Evolutionary conservation across 2,888 invertebrate genomes (phyloP).

Genomic region (Panopea generosa): DNA sequence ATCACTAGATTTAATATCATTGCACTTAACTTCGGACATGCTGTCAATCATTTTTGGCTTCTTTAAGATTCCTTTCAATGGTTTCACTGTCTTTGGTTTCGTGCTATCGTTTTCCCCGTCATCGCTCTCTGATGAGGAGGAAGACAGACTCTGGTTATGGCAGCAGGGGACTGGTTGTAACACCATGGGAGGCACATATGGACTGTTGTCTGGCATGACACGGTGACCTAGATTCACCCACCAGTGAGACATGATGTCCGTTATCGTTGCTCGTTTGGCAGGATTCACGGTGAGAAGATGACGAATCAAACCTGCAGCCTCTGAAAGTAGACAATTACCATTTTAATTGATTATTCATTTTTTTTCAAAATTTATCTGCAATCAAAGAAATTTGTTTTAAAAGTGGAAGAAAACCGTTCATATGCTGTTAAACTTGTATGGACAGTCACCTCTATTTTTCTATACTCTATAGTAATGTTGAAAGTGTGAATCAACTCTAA

Average conservation of each 20-base stretch:
- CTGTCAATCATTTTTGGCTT: slow-evolving; percentile 65
- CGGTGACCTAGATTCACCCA: slow-evolving; percentile 92
- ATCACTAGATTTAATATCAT: slow-evolving; percentile 26
- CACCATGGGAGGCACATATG: slow-evolving; percentile 69
- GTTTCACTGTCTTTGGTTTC: slow-evolving; percentile 61
- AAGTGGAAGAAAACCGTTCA: not conserved
- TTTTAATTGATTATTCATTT: no score
- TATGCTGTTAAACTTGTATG: no score
- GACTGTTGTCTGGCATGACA: slow-evolving; percentile 72
- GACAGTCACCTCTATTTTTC: no score
- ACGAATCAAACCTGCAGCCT: slow-evolving; percentile 96
- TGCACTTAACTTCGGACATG: slow-evolving; percentile 35
- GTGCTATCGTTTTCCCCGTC: slow-evolving; percentile 61
- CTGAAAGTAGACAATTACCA: slow-evolving; percentile 86
- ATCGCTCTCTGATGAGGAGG: slow-evolving; percentile 70
- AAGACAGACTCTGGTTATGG: slow-evolving; percentile 69
- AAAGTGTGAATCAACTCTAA: no score
- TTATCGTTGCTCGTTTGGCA: slow-evolving; percentile 94
- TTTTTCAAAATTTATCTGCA: no score
- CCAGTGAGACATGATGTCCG: slow-evolving; percentile 97
- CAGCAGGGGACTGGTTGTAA: slow-evolving; percentile 60
- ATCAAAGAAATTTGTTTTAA: not conserved
- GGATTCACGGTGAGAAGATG: slow-evolving; percentile 98
- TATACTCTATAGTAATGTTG: no score
- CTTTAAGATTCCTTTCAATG: slow-evolving; percentile 70